Conservation (phyloP, 2,113 vertebrate genomes). For the Bucco capensis region DNA sequence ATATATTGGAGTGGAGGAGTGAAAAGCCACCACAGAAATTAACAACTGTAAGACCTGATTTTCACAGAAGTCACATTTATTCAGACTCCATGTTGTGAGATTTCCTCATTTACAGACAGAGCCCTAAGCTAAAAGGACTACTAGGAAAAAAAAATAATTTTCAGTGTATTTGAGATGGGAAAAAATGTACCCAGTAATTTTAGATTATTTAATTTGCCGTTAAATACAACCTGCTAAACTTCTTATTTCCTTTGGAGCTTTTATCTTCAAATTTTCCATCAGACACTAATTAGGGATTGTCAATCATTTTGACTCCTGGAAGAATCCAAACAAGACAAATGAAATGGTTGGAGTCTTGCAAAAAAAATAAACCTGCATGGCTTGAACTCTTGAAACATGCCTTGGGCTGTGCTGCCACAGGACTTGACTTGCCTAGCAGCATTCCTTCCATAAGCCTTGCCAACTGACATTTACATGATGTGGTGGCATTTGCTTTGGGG, state of each 20-base stretch:
- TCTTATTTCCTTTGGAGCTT: background rate
- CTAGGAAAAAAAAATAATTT: background rate
- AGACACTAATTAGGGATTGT: background rate
- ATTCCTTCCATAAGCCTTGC: background rate
- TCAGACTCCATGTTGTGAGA: background rate
- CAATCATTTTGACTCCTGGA: background rate
- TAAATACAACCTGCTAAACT: background rate
- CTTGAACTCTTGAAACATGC: background rate
- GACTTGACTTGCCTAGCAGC: background rate
- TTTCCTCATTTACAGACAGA: background rate
- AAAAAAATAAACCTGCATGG: background rate
- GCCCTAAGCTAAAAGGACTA: background rate
- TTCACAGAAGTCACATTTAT: background rate
- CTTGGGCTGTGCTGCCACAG: background rate
- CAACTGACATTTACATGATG: background rate
- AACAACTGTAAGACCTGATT: background rate
- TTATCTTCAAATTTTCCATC: background rate
- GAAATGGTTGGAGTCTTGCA: background rate
- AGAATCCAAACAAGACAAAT: background rate
- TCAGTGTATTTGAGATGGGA: background rate
- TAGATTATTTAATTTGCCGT: background rate
- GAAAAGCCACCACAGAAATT: background rate
- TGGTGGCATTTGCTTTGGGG: slow-evolving; percentile 29
- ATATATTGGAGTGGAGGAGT: background rate
- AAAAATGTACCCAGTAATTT: background rate